These are phyloP conservation scores for Lithodes maja DNA, from an alignment of 2,888 invertebrate genomes.

Conservation along the genomic window DNA sequence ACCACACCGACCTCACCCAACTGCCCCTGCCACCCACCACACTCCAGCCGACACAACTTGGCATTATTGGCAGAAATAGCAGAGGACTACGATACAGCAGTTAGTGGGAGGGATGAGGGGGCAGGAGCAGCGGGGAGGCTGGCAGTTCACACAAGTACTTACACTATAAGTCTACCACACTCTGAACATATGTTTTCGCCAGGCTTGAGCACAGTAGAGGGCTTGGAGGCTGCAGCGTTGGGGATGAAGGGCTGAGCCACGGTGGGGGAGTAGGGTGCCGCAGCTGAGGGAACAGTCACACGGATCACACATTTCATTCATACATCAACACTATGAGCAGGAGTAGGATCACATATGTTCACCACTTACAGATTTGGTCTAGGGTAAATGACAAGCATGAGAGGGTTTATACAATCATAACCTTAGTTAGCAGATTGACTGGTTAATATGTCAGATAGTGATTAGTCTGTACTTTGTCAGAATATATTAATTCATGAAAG, in stretches of 20 bases:
- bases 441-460: constrained; percentile 9
- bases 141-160: constrained; percentile 79
- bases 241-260: constrained; percentile 73
- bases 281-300: constrained; percentile 57
- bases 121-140: constrained; percentile 33
- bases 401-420: constrained; percentile 19
- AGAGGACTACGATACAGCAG: constrained; percentile 26
- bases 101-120: constrained; percentile 10
- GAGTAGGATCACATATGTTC: neutral
- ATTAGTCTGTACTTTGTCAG: constrained; percentile 4
- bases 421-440: constrained; percentile 15
- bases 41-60: constrained; percentile 24
- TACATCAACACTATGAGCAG: neutral
- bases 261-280: constrained; percentile 46
- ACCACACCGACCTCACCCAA: constrained; percentile 31
- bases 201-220: constrained; percentile 82
- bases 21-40: constrained; percentile 35
- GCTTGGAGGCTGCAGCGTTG: constrained; percentile 75
- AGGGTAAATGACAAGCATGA: neutral
- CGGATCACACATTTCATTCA: constrained; percentile 8
- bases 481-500: constrained; percentile 11
- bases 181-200: constrained; percentile 97
- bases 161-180: constrained; percentile 98
- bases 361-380: constrained; percentile 9
- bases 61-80: constrained; percentile 36